phyloP scores from a whole-genome alignment of 2,888 invertebrate genomes.

The Reticulitermes lucifugus region DNA sequence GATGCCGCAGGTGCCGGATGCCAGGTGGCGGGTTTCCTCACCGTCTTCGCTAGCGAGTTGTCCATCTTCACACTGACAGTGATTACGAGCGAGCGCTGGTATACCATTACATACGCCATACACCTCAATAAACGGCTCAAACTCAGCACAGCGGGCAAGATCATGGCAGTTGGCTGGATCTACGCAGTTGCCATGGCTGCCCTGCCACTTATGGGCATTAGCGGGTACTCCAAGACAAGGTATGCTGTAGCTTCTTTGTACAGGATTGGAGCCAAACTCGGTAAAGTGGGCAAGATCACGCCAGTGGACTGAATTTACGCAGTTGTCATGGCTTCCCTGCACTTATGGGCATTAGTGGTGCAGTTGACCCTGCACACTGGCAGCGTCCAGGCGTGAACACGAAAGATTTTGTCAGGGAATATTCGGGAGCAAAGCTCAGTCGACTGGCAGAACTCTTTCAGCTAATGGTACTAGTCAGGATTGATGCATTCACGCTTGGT shows the following conservation, averaged over 20 bases:
- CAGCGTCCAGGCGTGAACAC: too few species aligned
- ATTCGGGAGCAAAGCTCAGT: too few species aligned
- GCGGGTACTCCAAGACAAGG: constrained; percentile 73
- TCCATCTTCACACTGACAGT: constrained; percentile 75
- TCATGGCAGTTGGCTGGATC: constrained; percentile 72
- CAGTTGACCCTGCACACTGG: too few species aligned
- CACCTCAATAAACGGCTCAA: constrained; percentile 72
- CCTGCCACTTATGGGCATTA: constrained; percentile 73
- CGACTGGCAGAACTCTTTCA: too few species aligned
- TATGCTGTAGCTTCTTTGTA: constrained; percentile 45
- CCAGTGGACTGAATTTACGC: too few species aligned
- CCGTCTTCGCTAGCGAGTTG: constrained; percentile 73
- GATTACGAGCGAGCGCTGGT: constrained; percentile 73
- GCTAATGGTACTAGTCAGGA: too few species aligned
- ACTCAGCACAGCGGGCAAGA: constrained; percentile 68
- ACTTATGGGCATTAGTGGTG: too few species aligned
- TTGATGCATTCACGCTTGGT: too few species aligned
- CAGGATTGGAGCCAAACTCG: too few species aligned
- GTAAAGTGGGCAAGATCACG: too few species aligned
- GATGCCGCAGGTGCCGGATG: constrained; percentile 68
- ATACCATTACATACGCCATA: constrained; percentile 72
- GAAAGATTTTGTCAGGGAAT: too few species aligned
- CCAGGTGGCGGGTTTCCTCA: constrained; percentile 73
- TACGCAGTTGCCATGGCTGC: constrained; percentile 69
- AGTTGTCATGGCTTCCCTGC: too few species aligned